These are phyloP conservation scores for Cosmia trapezina DNA, from an alignment of 2,888 invertebrate genomes.

Conservation along the genomic window DNA sequence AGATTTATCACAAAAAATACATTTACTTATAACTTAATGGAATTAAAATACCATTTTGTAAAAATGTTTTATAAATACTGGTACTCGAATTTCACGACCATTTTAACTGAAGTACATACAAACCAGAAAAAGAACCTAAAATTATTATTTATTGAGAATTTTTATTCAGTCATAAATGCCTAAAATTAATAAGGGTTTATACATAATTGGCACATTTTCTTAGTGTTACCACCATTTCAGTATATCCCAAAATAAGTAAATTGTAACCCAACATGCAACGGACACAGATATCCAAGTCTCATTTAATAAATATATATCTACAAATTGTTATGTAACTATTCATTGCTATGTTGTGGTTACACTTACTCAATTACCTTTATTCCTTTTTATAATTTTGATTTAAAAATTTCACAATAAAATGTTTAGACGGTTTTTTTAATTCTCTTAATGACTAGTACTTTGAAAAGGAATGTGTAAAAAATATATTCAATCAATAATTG, in stretches of 20 bases:
- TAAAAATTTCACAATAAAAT: constrained; percentile 47
- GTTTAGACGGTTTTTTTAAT: constrained; percentile 58
- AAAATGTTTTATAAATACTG: constrained; percentile 68
- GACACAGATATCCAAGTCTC: constrained; percentile 35
- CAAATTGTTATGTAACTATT: constrained; percentile 44
- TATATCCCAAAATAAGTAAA: constrained; percentile 56
- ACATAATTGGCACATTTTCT: constrained; percentile 73
- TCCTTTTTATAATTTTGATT: constrained; percentile 54
- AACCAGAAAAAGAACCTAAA: constrained; percentile 65
- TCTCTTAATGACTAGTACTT: constrained; percentile 73
- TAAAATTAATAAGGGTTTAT: constrained; percentile 68
- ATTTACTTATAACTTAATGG: constrained; percentile 64
- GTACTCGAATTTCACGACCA: constrained; percentile 60
- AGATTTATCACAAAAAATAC: constrained; percentile 71
- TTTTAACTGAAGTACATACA: constrained; percentile 59
- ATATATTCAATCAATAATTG: constrained; percentile 61
- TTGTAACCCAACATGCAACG: constrained; percentile 56
- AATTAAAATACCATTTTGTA: constrained; percentile 68
- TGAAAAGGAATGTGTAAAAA: constrained; percentile 71
- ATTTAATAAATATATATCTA: constrained; percentile 56
- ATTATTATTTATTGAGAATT: constrained; percentile 67
- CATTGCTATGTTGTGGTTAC: constrained; percentile 54
- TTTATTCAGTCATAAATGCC: constrained; percentile 70
- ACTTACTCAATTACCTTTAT: constrained; percentile 50
- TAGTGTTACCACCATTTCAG: constrained; percentile 64